These are phyloP conservation scores for Pseudopleuronectes americanus DNA, from an alignment of 2,797 vertebrate species.

Conservation along the genomic window DNA sequence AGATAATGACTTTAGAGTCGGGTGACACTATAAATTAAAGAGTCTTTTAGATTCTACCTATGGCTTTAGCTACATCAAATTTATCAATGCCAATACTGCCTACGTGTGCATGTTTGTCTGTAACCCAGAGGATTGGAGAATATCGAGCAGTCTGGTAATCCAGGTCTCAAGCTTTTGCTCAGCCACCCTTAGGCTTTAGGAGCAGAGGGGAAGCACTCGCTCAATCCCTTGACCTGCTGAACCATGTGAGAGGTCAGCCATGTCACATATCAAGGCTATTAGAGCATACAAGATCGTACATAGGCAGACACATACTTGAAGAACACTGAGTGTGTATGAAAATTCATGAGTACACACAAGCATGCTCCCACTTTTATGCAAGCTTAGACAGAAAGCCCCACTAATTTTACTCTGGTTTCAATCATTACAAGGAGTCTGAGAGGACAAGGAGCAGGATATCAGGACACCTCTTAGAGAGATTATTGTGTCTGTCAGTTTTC, in stretches of 20 bases:
- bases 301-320: not conserved
- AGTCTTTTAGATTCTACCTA: too few relatives aligned
- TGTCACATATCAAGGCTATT: constrained; percentile 41
- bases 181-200: not conserved
- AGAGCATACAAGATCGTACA: constrained; percentile 17
- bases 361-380: not conserved
- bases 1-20: not conserved
- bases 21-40: not conserved
- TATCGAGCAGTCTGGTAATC: constrained; percentile 37
- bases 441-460: constrained; percentile 8
- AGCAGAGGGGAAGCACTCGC: constrained; percentile 36
- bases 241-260: constrained; percentile 41
- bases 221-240: constrained; percentile 29
- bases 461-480: not conserved
- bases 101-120: not conserved
- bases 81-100: too few relatives aligned
- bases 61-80: constrained; percentile 16
- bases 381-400: not conserved
- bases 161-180: constrained; percentile 44
- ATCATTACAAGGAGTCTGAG: constrained; percentile 4
- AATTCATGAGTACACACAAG: not conserved
- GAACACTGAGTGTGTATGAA: not conserved
- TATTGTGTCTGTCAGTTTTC: not conserved
- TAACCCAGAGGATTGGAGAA: constrained; percentile 33
- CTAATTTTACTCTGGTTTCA: not conserved